These are phyloP conservation scores for Brevimyrus niger DNA, from an alignment of 2,113 vertebrate genomes.

Conservation along the genomic window DNA sequence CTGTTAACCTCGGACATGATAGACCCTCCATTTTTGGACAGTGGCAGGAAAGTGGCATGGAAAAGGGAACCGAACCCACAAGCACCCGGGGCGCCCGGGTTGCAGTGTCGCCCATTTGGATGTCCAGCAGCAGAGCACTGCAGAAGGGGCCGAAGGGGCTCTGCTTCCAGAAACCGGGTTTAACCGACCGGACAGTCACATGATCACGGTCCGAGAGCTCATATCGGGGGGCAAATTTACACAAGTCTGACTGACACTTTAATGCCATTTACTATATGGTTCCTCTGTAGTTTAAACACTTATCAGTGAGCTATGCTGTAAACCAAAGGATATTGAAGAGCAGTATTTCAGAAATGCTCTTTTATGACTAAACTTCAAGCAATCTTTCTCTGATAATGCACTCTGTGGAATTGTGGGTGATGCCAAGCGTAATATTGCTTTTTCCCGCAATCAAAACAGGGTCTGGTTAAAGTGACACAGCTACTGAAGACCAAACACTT, in stretches of 20 bases:
- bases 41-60: not conserved
- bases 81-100: not conserved
- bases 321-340: not conserved
- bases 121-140: not conserved
- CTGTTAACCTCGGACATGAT: not conserved
- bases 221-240: not conserved
- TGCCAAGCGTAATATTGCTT: not conserved
- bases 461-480: not conserved
- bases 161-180: not conserved
- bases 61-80: not conserved
- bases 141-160: not conserved
- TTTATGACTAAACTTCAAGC: constrained; percentile 9
- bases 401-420: not conserved
- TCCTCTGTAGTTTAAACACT: not conserved
- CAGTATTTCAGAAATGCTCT: not conserved
- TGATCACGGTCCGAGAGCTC: not conserved
- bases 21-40: not conserved
- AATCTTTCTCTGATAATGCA: not conserved
- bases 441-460: not conserved
- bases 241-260: not conserved
- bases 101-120: not conserved
- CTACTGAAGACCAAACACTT: not conserved
- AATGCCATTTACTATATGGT: not conserved
- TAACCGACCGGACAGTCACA: not conserved
- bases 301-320: not conserved